These are phyloP conservation scores for Barypeithes pellucidus DNA, from an alignment of 2,888 invertebrate genomes.

Conservation along the genomic window DNA sequence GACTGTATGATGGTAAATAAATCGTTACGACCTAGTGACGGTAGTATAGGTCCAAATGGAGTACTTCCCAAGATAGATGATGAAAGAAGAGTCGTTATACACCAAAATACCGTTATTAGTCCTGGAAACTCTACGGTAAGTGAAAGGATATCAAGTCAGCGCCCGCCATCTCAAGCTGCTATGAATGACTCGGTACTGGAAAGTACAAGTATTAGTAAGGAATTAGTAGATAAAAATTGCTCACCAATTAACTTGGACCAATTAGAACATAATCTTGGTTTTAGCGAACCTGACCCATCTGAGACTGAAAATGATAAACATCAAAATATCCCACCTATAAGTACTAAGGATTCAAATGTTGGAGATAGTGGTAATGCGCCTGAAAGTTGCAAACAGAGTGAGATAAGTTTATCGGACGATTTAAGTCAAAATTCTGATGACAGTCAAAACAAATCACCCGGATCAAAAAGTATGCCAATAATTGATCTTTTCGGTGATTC, in stretches of 20 bases:
- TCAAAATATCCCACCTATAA: conserved; percentile 1
- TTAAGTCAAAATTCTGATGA: conserved; percentile 45
- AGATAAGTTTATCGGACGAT: conserved; percentile 35
- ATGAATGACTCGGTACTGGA: conserved; percentile 51
- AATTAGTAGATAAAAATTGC: conserved; percentile 61
- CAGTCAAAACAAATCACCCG: conserved; percentile 37
- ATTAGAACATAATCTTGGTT: conserved; percentile 52
- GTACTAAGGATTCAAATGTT: conserved; percentile 19
- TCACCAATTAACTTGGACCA: conserved; percentile 61
- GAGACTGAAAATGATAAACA: conserved; percentile 32
- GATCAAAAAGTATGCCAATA: conserved; percentile 56
- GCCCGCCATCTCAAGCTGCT: conserved; percentile 23
- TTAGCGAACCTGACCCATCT: conserved; percentile 22
- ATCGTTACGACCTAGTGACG: conserved; percentile 41
- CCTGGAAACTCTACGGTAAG: conserved; percentile 44
- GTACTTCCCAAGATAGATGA: conserved; percentile 17
- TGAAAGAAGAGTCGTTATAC: conserved; percentile 57
- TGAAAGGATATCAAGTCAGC: conserved; percentile 35
- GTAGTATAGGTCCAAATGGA: neutral
- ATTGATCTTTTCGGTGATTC: conserved; percentile 54
- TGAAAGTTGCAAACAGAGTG: neutral
- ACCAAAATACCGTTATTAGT: conserved; percentile 59
- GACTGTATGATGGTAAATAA: conserved; percentile 61
- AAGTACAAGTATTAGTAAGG: conserved; percentile 55
- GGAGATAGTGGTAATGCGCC: neutral